Evolutionary conservation across 2,797 vertebrate genomes (phyloP).

Genomic region (Eremophila alpestris): DNA sequence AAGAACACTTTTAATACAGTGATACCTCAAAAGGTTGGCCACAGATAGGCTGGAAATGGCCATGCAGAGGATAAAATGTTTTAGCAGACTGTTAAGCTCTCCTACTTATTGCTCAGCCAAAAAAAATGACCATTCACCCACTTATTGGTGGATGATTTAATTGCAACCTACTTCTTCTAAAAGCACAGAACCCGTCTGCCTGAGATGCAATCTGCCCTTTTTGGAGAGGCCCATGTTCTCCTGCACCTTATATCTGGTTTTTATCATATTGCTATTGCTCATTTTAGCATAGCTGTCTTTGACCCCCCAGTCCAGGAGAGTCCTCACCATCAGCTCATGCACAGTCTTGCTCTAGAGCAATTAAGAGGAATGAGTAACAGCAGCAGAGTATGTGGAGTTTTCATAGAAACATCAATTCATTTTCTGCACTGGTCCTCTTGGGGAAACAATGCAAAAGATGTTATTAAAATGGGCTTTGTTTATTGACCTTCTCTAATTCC

Average conservation of each 20-base stretch:
- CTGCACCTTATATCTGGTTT: background rate
- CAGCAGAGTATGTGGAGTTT: background rate
- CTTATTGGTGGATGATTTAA: background rate
- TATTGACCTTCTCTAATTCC: slow-evolving; percentile 30
- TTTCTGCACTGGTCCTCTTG: background rate
- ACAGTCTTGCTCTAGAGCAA: background rate
- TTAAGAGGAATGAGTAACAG: background rate
- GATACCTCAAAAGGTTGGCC: slow-evolving; percentile 70
- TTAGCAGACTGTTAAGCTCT: background rate
- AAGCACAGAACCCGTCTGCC: background rate
- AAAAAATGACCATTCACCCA: background rate
- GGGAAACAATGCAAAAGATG: background rate
- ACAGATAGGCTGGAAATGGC: slow-evolving; percentile 60
- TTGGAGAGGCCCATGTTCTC: background rate
- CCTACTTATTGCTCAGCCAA: background rate
- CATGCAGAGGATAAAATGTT: slow-evolving; percentile 18
- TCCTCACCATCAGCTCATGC: background rate
- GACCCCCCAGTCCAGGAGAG: background rate
- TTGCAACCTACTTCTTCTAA: background rate
- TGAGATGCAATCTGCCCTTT: background rate
- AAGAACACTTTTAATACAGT: slow-evolving; percentile 68
- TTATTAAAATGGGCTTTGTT: slow-evolving; percentile 26
- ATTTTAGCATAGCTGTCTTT: background rate
- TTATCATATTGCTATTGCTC: background rate
- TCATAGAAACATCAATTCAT: background rate